A percentile compares a stretch with the other conserved stretches of the same genome.
Conservation (phyloP, 2,888 invertebrate species). For the Tipula lateralis region DNA sequence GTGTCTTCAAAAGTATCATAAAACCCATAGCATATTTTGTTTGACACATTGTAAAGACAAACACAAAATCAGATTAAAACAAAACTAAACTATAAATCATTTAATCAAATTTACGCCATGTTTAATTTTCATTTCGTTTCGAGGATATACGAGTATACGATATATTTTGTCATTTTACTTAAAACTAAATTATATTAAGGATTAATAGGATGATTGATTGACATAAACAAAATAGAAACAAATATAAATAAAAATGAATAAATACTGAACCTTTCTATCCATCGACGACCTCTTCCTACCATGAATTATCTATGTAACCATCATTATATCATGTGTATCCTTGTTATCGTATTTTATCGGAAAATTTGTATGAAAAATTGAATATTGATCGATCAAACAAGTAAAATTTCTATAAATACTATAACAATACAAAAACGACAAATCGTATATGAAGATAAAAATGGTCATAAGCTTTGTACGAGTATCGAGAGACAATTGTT, state of each 20-base stretch:
- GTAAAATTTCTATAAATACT: background rate
- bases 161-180: background rate
- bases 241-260: background rate
- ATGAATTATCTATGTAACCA: background rate
- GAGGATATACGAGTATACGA: too few relatives aligned
- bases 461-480: background rate
- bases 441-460: background rate
- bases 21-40: too few relatives aligned
- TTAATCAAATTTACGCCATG: conserved; percentile 6
- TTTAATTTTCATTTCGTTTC: background rate
- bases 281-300: background rate
- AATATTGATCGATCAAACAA: conserved; percentile 11
- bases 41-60: too few relatives aligned
- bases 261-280: background rate
- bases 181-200: background rate
- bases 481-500: conserved; percentile 11
- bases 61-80: too few relatives aligned
- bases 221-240: background rate
- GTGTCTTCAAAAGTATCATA: too few relatives aligned
- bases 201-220: conserved; percentile 5
- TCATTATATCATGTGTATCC: background rate
- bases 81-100: background rate
- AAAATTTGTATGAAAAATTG: background rate
- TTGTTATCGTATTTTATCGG: background rate
- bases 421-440: background rate